These are phyloP conservation scores for Spizaetus ornatus DNA, from an alignment of 2,113 vertebrate species.

Conservation along the genomic window DNA sequence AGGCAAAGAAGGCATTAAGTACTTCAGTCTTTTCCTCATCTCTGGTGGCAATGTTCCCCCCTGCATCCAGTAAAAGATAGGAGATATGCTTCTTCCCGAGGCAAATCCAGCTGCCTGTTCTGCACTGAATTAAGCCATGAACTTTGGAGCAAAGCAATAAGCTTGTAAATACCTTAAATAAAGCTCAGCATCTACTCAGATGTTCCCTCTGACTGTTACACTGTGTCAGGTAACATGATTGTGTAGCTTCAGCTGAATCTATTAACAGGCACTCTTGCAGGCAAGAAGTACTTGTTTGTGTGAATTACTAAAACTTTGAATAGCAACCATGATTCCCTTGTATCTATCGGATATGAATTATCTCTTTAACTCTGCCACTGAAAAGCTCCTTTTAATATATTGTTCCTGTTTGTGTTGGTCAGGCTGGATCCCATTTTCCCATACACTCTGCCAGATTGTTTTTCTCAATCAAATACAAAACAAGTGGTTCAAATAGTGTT, in stretches of 20 bases:
- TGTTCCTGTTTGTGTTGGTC: background rate
- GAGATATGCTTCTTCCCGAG: background rate
- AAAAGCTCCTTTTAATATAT: background rate
- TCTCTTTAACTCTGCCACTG: background rate
- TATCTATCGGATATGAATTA: background rate
- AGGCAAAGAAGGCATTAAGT: too few relatives aligned
- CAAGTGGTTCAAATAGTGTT: background rate
- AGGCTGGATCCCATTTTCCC: background rate
- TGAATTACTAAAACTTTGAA: background rate
- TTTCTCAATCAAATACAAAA: background rate
- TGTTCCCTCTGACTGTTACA: background rate
- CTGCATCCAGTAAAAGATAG: too few relatives aligned
- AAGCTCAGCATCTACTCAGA: background rate
- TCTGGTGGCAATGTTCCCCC: too few relatives aligned
- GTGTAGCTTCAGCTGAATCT: background rate
- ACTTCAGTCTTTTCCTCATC: too few relatives aligned
- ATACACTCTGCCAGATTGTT: background rate
- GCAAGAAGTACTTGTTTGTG: background rate
- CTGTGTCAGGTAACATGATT: background rate
- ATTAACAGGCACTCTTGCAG: background rate
- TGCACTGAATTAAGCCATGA: background rate
- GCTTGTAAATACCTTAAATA: background rate
- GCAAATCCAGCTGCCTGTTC: background rate
- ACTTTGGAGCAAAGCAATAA: background rate
- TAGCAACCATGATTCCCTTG: background rate